These are phyloP conservation scores for Alviniconcha strummeri DNA, from an alignment of 2,888 invertebrate species.

Conservation along the genomic window DNA sequence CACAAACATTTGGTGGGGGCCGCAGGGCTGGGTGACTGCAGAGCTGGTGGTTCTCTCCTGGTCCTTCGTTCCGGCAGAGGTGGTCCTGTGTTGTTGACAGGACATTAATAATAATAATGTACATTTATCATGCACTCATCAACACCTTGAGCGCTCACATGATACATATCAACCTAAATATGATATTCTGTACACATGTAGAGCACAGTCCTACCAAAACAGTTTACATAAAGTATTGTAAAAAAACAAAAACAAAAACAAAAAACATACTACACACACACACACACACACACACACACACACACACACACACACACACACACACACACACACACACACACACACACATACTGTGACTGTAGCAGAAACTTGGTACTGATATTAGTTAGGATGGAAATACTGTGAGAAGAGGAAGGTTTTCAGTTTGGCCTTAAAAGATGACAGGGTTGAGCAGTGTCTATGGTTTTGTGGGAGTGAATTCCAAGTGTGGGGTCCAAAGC, in stretches of 20 bases:
- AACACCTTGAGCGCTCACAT: not conserved
- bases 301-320: constrained; percentile 1
- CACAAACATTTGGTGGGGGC: too few relatives aligned
- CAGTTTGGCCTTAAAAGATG: not conserved
- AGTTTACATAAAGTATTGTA: not conserved
- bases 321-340: constrained; percentile 11
- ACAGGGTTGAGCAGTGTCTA: not conserved
- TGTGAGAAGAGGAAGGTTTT: not conserved
- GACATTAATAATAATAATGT: too few relatives aligned
- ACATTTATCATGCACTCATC: not conserved
- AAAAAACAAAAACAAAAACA: not conserved
- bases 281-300: not conserved
- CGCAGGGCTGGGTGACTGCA: too few relatives aligned
- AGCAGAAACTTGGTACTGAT: not conserved
- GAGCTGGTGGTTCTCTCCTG: too few relatives aligned
- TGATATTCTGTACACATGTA: not conserved
- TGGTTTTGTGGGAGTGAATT: too few relatives aligned
- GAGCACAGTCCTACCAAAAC: not conserved
- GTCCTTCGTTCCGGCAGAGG: too few relatives aligned
- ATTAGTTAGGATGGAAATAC: not conserved
- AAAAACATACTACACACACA: not conserved
- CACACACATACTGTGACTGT: not conserved
- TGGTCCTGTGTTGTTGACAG: too few relatives aligned
- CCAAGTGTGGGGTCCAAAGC: too few relatives aligned
- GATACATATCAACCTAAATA: not conserved